phyloP scores from a whole-genome alignment of 2,888 invertebrate species.

The Lepidocyrtoides sp. region DNA sequence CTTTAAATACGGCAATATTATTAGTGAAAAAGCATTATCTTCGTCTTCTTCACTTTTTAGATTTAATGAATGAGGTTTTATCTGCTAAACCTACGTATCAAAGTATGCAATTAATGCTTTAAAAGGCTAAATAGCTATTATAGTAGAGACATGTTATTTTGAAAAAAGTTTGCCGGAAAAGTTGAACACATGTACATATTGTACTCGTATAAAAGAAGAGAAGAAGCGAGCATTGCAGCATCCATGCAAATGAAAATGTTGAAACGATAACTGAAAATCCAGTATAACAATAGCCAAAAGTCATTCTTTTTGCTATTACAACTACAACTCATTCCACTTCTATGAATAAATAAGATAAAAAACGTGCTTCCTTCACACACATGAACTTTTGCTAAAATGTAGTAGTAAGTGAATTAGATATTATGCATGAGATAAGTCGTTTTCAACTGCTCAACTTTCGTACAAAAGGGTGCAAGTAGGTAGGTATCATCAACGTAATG shows the following conservation, averaged over 20 bases:
- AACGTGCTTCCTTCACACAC: slow-evolving; percentile 58
- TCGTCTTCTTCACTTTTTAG: not conserved
- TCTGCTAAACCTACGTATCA: not conserved
- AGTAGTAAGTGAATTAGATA: not conserved
- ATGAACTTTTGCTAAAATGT: not conserved
- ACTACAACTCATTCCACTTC: not conserved
- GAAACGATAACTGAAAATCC: slow-evolving; percentile 32
- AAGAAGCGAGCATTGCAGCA: not conserved
- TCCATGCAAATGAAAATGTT: slow-evolving; percentile 43
- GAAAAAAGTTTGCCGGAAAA: not conserved
- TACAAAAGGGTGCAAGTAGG: slow-evolving; percentile 52
- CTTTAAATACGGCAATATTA: not conserved
- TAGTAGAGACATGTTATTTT: not conserved
- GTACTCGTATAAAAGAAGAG: too few species aligned
- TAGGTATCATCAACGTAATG: not conserved
- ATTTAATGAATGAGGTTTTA: not conserved
- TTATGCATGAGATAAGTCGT: slow-evolving; percentile 28
- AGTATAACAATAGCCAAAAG: slow-evolving; percentile 38
- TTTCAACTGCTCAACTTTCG: slow-evolving; percentile 44
- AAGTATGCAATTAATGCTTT: not conserved
- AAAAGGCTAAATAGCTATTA: slow-evolving; percentile 6
- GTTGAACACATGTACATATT: not conserved
- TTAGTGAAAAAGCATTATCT: not conserved
- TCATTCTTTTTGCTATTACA: not conserved
- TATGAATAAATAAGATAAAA: slow-evolving; percentile 53